Base-by-base conservation (phyloP, 2,113 vertebrate species). In the Columba janthina region DNA sequence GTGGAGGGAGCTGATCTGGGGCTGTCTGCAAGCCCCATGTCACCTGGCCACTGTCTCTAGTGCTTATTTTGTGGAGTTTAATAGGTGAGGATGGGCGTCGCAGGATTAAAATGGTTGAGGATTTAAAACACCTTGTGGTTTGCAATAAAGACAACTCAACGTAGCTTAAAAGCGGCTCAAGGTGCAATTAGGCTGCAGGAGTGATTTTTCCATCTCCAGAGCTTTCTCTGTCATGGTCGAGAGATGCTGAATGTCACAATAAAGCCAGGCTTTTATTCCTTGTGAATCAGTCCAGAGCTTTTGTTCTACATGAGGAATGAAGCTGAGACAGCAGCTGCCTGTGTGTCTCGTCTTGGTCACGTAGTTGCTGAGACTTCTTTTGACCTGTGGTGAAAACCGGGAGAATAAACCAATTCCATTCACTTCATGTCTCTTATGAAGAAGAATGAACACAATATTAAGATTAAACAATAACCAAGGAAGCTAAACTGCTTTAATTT, bases 41-140 rank as follows among this genome's bases (percentile, higher is more conserved):
- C 46, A 11, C 8, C 46, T 29, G 25, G 56, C n/a, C 29, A 0
- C 82, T 16, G 40, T 17, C 36, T 57, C 32, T 21, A 16, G 4
- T 11, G 64, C 57, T 70, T 31, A 2, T 70, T 54, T 19, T 36
- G 9, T 29, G 82, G 18, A 2, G 60, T 57, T 70, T 31, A 56
- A 15, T 48, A 44, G 17, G 1, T 1, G 12, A 54, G 70, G 78
- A 31, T 0, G 3, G 20, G 58, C 0, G 0, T 6, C 9, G 7
- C 58, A 44, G 66, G 24, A 5, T 44, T 24, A 4, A 11, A 32
- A 29, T 21, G 67, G 51, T 2, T 34, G 54, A 62, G 44, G 70
- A 36, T 28, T 16, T 56, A 3, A 38, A 81, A 9, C 75, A 24
- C 44, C 53, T 44, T 4, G 4, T 60, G 89, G 53, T 64, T 53